Conservation (phyloP, 2,797 vertebrate species). For the Microhierax caerulescens region DNA sequence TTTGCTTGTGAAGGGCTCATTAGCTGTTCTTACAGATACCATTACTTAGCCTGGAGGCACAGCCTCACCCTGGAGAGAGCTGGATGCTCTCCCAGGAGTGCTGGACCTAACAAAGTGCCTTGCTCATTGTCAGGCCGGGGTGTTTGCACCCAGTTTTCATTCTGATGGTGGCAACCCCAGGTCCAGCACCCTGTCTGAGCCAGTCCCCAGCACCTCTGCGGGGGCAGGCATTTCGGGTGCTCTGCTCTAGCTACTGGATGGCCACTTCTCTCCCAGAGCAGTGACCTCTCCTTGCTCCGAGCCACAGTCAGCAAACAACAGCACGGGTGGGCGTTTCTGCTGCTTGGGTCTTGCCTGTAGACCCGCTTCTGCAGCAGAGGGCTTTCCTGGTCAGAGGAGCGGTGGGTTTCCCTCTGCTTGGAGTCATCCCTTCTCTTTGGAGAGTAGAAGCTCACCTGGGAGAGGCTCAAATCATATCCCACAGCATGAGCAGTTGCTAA, state of each 20-base stretch:
- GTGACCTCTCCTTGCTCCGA: not conserved
- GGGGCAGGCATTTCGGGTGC: not conserved
- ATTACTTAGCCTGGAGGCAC: not conserved
- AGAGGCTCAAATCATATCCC: not conserved
- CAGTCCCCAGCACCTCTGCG: rapidly evolving
- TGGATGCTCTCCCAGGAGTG: not conserved
- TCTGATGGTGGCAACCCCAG: not conserved
- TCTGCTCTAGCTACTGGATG: not conserved
- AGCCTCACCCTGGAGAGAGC: not conserved
- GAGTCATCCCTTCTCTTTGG: not conserved
- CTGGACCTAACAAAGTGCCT: not conserved
- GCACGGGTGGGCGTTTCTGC: not conserved
- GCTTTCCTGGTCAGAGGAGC: not conserved
- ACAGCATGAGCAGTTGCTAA: rapidly evolving
- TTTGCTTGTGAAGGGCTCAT: not conserved
- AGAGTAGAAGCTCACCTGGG: not conserved
- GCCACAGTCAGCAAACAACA: rapidly evolving
- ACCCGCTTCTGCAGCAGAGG: not conserved
- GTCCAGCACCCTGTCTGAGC: not conserved
- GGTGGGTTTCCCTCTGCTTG: not conserved
- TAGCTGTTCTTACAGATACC: rapidly evolving
- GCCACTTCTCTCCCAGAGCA: not conserved
- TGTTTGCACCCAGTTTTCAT: not conserved
- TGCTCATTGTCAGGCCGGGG: not conserved
- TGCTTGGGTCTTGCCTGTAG: not conserved